Percentiles rank a stretch among this genome's conserved stretches.
These are phyloP conservation scores for Diorhabda carinulata DNA, from an alignment of 1,140 invertebrate genomes.

Conservation along the genomic window DNA sequence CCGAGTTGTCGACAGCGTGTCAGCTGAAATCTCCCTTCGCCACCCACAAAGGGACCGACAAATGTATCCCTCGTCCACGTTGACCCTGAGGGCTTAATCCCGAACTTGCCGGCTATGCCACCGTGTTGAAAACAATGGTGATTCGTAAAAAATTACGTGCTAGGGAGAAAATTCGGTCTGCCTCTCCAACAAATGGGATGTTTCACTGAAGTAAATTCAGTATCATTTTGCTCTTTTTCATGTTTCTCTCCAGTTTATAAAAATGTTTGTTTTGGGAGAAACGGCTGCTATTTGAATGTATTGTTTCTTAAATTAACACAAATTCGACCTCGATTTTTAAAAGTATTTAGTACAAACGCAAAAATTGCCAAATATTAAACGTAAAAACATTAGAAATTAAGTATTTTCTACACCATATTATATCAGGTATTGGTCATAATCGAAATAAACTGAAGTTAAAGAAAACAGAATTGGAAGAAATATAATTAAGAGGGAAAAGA, in stretches of 20 bases:
- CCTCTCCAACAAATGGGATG: conserved; percentile 18
- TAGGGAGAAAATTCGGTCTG: conserved; percentile 16
- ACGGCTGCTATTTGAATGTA: neutral
- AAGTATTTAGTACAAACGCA: too few species aligned
- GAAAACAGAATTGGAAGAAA: too few species aligned
- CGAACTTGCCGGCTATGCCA: conserved; percentile 19
- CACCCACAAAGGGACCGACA: conserved; percentile 17
- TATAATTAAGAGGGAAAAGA: too few species aligned
- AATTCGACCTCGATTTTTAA: too few species aligned
- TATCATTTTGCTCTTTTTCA: conserved; percentile 13
- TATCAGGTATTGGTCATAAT: too few species aligned
- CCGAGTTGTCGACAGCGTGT: conserved; percentile 23
- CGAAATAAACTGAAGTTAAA: too few species aligned
- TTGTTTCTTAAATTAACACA: neutral
- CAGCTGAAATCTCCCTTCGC: conserved; percentile 11
- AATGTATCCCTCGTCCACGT: conserved; percentile 26
- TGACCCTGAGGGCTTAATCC: conserved; percentile 27
- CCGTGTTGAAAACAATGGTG: conserved; percentile 20
- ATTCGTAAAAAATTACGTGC: conserved; percentile 20
- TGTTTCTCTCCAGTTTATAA: neutral
- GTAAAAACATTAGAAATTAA: too few species aligned
- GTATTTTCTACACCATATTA: too few species aligned
- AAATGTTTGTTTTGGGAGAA: conserved; percentile 1
- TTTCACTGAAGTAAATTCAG: conserved; percentile 11
- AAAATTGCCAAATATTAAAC: too few species aligned